Evolutionary conservation across 2,888 invertebrate species (phyloP).

Genomic region (Aproaerema taeniolella): DNA sequence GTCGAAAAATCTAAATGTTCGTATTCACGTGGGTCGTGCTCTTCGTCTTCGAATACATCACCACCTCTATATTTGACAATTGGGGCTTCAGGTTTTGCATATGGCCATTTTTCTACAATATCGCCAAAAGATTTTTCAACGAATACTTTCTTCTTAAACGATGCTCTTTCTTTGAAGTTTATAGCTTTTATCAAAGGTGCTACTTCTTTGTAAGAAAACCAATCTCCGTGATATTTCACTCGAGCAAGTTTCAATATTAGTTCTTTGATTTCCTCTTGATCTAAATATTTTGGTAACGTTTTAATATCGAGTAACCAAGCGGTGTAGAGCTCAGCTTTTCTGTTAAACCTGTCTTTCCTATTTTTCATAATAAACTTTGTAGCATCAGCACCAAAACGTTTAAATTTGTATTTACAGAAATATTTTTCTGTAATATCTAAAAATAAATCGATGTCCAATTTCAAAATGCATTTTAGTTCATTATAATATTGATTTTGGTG

Average conservation of each 20-base stretch:
- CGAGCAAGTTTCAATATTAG: conserved; percentile 25
- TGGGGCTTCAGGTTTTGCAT: conserved; percentile 22
- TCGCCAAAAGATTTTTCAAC: conserved; percentile 26
- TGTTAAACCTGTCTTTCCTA: conserved; percentile 22
- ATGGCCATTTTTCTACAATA: conserved; percentile 28
- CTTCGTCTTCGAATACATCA: conserved; percentile 25
- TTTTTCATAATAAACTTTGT: conserved; percentile 25
- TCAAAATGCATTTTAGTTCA: conserved; percentile 30
- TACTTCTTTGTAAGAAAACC: conserved; percentile 26
- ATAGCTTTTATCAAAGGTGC: conserved; percentile 29
- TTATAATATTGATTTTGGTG: conserved; percentile 10
- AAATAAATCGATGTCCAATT: conserved; percentile 29
- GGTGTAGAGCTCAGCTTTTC: conserved; percentile 29
- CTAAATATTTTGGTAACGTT: conserved; percentile 22
- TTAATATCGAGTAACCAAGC: conserved; percentile 23
- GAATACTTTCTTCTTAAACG: conserved; percentile 32
- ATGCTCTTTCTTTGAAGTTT: conserved; percentile 21
- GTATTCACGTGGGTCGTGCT: conserved; percentile 2
- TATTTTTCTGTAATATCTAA: conserved; percentile 27
- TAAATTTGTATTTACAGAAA: conserved; percentile 9
- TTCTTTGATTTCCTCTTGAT: conserved; percentile 25
- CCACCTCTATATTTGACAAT: conserved; percentile 5
- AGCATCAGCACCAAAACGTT: conserved; percentile 19
- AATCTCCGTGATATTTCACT: conserved; percentile 22
- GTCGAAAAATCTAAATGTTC: too few species aligned